phyloP scores from a whole-genome alignment of 2,888 invertebrate species.

The Trachelus tabidus region DNA sequence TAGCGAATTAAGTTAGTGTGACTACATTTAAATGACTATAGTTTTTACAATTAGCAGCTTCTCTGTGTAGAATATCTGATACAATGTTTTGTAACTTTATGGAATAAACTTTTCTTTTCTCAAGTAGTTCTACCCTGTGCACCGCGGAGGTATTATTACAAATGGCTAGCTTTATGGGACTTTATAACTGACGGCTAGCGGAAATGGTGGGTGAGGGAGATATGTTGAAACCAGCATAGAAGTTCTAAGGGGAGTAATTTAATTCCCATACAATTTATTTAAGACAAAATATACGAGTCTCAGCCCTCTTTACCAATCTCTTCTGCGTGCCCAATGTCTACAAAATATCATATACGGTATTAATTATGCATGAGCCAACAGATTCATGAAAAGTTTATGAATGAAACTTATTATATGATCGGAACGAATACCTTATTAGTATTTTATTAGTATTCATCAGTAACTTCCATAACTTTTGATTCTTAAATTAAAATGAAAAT shows the following conservation, averaged over 20 bases:
- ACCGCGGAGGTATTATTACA: not conserved
- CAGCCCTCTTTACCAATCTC: not conserved
- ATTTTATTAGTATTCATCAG: not conserved
- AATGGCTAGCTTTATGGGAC: not conserved
- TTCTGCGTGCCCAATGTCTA: not conserved
- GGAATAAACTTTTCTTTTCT: constrained; percentile 29
- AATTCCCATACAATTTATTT: not conserved
- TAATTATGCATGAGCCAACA: not conserved
- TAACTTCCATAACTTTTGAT: too few species aligned
- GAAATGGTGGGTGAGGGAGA: not conserved
- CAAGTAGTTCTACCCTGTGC: not conserved
- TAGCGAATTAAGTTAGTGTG: constrained; percentile 23
- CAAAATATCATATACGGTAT: not conserved
- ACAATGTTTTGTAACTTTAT: constrained; percentile 44
- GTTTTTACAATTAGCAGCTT: constrained; percentile 16
- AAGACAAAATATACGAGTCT: not conserved
- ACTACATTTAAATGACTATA: constrained; percentile 20
- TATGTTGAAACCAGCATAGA: too few species aligned
- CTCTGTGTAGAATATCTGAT: constrained; percentile 23
- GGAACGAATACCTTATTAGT: not conserved
- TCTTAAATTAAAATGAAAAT: too few species aligned
- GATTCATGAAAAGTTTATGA: not conserved
- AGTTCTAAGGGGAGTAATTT: too few species aligned
- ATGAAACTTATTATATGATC: too few species aligned
- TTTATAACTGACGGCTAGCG: not conserved